phyloP scores from a whole-genome alignment of 2,113 vertebrate genomes.

The Dromiciops gliroides region DNA sequence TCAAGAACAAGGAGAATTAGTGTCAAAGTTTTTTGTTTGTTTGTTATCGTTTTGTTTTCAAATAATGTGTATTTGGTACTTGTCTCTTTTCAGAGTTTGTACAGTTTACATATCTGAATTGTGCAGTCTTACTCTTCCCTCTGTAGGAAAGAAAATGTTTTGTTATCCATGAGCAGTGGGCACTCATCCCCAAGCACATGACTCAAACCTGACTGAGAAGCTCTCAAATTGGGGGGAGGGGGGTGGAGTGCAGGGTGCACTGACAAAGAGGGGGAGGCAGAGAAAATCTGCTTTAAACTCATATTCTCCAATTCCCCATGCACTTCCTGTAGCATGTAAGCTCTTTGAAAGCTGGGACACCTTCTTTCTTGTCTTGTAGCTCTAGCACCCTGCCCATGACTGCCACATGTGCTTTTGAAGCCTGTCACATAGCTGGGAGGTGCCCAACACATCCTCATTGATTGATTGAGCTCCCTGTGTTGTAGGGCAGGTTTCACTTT shows the following conservation, averaged over 20 bases:
- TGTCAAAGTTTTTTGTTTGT: background rate
- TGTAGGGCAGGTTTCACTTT: background rate
- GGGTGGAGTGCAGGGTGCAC: no score
- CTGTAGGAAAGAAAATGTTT: slow-evolving; percentile 6
- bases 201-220: background rate
- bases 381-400: no score
- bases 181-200: background rate
- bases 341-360: background rate
- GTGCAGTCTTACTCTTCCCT: slow-evolving; percentile 10
- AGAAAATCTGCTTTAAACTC: background rate
- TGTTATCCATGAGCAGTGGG: background rate
- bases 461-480: background rate
- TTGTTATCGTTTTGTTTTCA: background rate
- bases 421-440: background rate
- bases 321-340: background rate
- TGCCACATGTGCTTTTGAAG: background rate
- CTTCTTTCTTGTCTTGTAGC: background rate
- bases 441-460: background rate
- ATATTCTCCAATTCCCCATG: background rate
- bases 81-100: background rate
- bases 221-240: background rate
- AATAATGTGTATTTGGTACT: background rate
- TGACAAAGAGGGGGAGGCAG: background rate
- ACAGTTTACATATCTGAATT: slow-evolving; percentile 4
- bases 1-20: background rate